Percentiles rank a stretch among this genome's conserved stretches.
These are phyloP conservation scores for Heliconius congener DNA, from an alignment of 1,140 invertebrate genomes.

Conservation along the genomic window DNA sequence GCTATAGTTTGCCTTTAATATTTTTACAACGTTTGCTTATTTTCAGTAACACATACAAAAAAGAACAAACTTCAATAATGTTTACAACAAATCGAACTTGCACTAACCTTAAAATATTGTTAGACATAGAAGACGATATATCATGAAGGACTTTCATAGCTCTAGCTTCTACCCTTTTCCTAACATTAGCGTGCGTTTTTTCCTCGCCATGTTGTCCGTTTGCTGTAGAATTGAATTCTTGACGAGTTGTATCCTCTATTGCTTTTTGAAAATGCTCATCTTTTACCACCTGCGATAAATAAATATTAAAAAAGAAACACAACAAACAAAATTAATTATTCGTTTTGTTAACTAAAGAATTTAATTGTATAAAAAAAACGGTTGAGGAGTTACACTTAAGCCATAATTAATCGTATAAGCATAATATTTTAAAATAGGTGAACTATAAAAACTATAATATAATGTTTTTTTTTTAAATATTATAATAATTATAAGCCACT, in stretches of 20 bases:
- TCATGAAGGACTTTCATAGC: slow-evolving; percentile 86
- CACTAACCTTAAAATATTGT: slow-evolving; percentile 83
- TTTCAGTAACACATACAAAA: neutral
- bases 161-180: slow-evolving; percentile 82
- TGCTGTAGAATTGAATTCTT: slow-evolving; percentile 67
- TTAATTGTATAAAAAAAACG: too few species aligned
- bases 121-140: slow-evolving; percentile 88
- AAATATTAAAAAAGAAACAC: slow-evolving; percentile 31
- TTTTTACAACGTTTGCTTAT: too few species aligned
- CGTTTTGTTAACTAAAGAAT: too few species aligned
- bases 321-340: neutral
- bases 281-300: slow-evolving; percentile 83
- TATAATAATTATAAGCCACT: neutral
- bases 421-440: neutral
- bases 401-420: neutral
- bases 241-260: slow-evolving; percentile 84
- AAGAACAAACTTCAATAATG: neutral
- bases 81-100: neutral
- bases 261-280: slow-evolving; percentile 87
- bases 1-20: too few species aligned
- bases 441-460: neutral
- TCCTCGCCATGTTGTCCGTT: slow-evolving; percentile 46
- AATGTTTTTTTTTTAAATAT: neutral
- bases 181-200: slow-evolving; percentile 75
- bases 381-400: too few species aligned